A percentile compares a stretch with the other conserved stretches of the same genome.
These are phyloP conservation scores for Rhyacophila evoluta DNA, from an alignment of 2,888 invertebrate species.

Conservation along the genomic window DNA sequence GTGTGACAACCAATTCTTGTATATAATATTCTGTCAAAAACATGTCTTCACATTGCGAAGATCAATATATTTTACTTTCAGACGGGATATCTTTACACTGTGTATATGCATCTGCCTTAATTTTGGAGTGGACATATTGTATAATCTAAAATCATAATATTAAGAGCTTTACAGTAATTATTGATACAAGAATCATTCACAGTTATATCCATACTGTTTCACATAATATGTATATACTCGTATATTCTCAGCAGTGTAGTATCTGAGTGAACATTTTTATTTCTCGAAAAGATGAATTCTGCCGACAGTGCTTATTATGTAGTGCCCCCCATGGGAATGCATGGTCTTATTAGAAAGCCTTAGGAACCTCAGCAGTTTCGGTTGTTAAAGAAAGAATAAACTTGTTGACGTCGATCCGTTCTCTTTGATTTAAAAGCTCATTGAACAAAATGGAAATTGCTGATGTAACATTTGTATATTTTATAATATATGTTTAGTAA, in stretches of 20 bases:
- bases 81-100: no score
- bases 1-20: no score
- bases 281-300: constrained; percentile 18
- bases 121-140: no score
- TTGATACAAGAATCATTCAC: no score
- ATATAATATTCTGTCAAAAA: no score
- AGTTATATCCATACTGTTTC: neutral
- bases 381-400: neutral
- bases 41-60: no score
- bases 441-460: neutral
- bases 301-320: constrained; percentile 9
- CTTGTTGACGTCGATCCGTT: neutral
- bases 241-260: neutral
- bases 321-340: neutral
- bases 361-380: constrained; percentile 18
- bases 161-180: no score
- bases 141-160: no score
- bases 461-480: neutral
- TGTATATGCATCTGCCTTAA: no score
- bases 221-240: neutral
- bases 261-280: neutral
- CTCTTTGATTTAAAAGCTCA: constrained; percentile 7
- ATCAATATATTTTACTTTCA: no score
- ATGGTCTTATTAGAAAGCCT: constrained; percentile 28
- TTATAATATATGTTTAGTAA: no score